Conservation (phyloP, 2,797 vertebrate genomes). For the Cynodonichthys magdalenae region DNA sequence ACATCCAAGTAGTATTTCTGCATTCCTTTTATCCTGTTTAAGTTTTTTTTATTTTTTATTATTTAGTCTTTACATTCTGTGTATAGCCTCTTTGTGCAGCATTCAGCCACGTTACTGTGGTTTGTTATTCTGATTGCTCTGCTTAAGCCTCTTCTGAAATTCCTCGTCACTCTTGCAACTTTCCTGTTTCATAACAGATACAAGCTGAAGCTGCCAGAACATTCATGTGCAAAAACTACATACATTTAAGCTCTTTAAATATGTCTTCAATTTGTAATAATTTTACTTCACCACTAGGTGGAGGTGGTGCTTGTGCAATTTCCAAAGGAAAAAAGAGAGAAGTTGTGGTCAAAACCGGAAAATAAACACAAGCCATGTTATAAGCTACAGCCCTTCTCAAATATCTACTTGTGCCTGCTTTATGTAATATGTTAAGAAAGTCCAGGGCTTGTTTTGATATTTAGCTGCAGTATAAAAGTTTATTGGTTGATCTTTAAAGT, state of each 20-base stretch:
- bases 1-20: neutral
- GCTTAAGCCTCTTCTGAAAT: neutral
- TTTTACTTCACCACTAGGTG: constrained; percentile 55
- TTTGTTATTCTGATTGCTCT: neutral
- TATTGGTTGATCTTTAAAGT: neutral
- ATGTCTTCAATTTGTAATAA: neutral
- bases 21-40: constrained; percentile 7
- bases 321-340: neutral
- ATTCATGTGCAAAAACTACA: neutral
- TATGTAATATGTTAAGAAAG: constrained; percentile 14
- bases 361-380: constrained; percentile 4
- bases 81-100: neutral
- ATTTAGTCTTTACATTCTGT: neutral
- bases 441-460: constrained; percentile 7
- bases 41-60: constrained; percentile 9
- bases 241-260: neutral
- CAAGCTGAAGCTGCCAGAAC: neutral
- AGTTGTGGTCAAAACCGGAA: neutral
- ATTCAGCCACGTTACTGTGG: neutral
- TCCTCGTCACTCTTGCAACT: neutral
- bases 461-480: neutral
- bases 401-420: neutral
- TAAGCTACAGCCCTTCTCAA: constrained; percentile 2
- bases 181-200: neutral
- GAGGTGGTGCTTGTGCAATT: constrained; percentile 20